Conservation (phyloP, 2,888 invertebrate genomes). For the Caenorhabditis sp. region DNA sequence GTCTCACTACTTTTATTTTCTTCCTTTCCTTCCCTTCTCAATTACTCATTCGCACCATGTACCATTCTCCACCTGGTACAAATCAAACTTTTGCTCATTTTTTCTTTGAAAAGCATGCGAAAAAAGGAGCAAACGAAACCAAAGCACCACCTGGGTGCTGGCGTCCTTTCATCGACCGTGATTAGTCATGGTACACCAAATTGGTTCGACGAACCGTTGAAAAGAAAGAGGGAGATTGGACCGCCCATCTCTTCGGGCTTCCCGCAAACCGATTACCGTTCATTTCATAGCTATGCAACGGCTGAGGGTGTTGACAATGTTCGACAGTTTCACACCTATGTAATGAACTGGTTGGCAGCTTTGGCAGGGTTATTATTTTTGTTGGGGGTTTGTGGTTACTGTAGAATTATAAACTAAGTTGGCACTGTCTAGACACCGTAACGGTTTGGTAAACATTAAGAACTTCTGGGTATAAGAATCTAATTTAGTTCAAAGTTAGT, state of each 20-base stretch:
- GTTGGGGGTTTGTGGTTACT: no score
- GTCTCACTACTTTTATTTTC: no score
- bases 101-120: conserved; percentile 22
- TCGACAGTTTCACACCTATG: no score
- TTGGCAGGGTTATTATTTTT: no score
- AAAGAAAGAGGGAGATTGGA: conserved; percentile 1
- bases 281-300: conserved; percentile 25
- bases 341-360: no score
- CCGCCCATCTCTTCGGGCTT: conserved; percentile 44
- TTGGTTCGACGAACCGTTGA: conserved; percentile 35
- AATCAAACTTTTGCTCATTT: not conserved
- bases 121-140: conserved; percentile 28
- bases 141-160: conserved; percentile 38
- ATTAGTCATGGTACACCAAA: conserved; percentile 57
- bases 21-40: not conserved
- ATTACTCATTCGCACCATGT: conserved; percentile 1
- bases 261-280: conserved; percentile 53
- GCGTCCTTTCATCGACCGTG: conserved; percentile 27
- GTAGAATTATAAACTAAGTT: no score
- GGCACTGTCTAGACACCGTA: no score
- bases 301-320: not conserved
- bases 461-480: no score
- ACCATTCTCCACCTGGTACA: conserved; percentile 36
- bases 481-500: no score
- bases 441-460: no score